Percentiles rank a stretch among this genome's conserved stretches.
These are phyloP conservation scores for Podabrus alpinus DNA, from an alignment of 2,888 invertebrate species.

Conservation along the genomic window DNA sequence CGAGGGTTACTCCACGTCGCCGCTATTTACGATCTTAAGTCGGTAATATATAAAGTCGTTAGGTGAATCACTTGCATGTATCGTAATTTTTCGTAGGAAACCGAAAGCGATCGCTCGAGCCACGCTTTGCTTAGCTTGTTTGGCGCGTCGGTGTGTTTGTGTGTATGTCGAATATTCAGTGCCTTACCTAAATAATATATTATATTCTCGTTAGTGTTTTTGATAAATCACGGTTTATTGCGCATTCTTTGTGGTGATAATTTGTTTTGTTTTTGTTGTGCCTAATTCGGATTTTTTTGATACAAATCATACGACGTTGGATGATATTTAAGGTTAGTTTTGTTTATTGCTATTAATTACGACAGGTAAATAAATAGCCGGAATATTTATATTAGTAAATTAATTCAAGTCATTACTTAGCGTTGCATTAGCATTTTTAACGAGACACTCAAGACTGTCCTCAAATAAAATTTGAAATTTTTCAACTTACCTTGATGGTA, in stretches of 20 bases:
- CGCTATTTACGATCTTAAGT: background rate
- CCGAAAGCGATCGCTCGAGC: constrained; percentile 41
- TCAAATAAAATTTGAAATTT: background rate
- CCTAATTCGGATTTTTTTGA: constrained; percentile 7
- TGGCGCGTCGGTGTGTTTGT: constrained; percentile 43
- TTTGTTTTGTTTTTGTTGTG: constrained; percentile 20
- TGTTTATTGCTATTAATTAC: background rate
- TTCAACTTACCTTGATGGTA: background rate
- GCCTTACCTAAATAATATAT: constrained; percentile 42
- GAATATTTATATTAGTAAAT: background rate
- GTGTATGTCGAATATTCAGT: constrained; percentile 37
- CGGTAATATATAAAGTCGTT: constrained; percentile 28
- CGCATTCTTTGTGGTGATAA: constrained; percentile 20
- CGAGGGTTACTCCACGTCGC: background rate
- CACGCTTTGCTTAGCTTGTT: constrained; percentile 43
- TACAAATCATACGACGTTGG: background rate
- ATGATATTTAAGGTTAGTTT: constrained; percentile 11
- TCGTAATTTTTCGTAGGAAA: constrained; percentile 42
- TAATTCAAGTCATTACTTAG: background rate
- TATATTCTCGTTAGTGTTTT: constrained; percentile 40
- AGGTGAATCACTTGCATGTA: constrained; percentile 43
- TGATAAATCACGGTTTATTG: constrained; percentile 28
- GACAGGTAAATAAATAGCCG: background rate
- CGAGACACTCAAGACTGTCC: background rate
- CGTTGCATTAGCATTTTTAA: background rate